These are phyloP conservation scores for Drosophila sturtevanti DNA, from an alignment of 1,140 invertebrate genomes.

Conservation along the genomic window DNA sequence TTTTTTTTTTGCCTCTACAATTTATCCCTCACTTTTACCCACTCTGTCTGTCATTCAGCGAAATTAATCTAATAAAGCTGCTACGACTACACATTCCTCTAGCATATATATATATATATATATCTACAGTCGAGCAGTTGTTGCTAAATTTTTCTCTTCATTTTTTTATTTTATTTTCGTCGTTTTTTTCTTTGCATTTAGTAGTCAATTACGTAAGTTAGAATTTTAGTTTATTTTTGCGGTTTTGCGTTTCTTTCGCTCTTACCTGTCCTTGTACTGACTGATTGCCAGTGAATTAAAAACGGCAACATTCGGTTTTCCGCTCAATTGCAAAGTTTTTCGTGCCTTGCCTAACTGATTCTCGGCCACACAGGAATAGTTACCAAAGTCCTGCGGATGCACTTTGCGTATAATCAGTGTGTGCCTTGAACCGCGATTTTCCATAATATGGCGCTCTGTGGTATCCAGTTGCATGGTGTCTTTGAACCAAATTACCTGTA, in stretches of 20 bases:
- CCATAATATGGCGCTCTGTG: constrained; percentile 86
- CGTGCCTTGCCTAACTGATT: constrained; percentile 86
- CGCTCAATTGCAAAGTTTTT: constrained; percentile 87
- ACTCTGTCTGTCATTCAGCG: constrained; percentile 59
- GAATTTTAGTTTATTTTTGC: too few relatives aligned
- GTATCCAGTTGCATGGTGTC: constrained; percentile 88
- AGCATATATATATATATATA: background rate
- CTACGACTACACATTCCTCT: constrained; percentile 12
- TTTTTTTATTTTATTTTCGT: background rate
- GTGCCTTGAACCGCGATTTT: constrained; percentile 86
- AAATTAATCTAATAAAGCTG: constrained; percentile 77
- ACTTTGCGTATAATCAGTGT: constrained; percentile 88
- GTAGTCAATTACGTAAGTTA: constrained; percentile 25
- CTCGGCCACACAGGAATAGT: constrained; percentile 88
- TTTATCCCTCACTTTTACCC: constrained; percentile 2
- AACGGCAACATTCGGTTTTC: constrained; percentile 86
- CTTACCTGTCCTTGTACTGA: constrained; percentile 85
- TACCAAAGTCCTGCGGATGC: constrained; percentile 87
- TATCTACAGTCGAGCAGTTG: background rate
- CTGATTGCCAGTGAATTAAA: constrained; percentile 86
- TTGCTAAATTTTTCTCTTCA: background rate
- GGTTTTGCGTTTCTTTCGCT: background rate
- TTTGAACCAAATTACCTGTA: constrained; percentile 87
- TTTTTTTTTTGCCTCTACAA: background rate
- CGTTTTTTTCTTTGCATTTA: constrained; percentile 34